Base-by-base conservation (phyloP, 2,888 invertebrate genomes). In the Pasiphila rectangulata region DNA sequence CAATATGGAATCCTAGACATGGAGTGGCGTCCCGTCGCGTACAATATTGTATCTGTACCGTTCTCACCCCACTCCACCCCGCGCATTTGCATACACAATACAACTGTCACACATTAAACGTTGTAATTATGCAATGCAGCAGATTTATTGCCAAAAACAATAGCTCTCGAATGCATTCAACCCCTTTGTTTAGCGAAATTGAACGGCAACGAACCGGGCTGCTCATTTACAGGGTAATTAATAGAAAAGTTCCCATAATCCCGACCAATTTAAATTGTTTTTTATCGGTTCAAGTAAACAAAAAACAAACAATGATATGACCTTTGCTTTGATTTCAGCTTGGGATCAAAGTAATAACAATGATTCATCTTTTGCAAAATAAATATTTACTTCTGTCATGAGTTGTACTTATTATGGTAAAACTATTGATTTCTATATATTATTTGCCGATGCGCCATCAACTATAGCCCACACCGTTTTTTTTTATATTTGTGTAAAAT, bases 131-230 rank as follows among this genome's bases (percentile, higher is more conserved):
- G 65, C 76, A 75, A 74, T 73, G 70, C 72, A 79, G 76, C 79
- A 87, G 83, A 88, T 88, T 88, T 88, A 88, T 87, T 69, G 81
- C 68, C 61, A 81, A 80, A 86, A 83, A 88, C 88, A 87, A 88
- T 75, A 64, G 63, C 53, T 53, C 64, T 72, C 62, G 63, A 79
- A 72, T 63, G 64, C 69, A 44, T 68, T 74, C 64, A 77, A 83
- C 82, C 80, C 83, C 77, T 82, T 81, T 77, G 77, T 82, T 75
- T 76, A 25, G 69, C 56, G 54, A 39, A 52, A 50, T 45, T 56
- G 58, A 69, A 72, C 43, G 63, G 67, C 67, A 72, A 69, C 74
- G 73, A 76, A 71, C 68, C 67, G 71, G 72, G 64, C 56, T 70
- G 79, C 81, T 84, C 86, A 83, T 87, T 86, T 85, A 80, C 63